Evolutionary conservation across 2,888 invertebrate species (phyloP).

Genomic region (Drosophila imparisetae): DNA sequence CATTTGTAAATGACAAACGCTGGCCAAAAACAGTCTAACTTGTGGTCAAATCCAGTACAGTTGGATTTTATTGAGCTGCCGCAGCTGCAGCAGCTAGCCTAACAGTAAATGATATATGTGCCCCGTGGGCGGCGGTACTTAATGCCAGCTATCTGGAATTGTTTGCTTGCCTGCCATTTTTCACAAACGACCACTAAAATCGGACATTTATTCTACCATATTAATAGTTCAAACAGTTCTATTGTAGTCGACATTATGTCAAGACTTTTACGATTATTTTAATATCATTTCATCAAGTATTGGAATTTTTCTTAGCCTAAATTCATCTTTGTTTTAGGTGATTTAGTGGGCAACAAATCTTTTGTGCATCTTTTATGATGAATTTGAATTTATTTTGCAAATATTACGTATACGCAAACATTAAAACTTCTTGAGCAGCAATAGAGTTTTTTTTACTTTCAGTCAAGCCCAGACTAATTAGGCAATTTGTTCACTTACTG

Average conservation of each 20-base stretch:
- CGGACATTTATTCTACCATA: conserved; percentile 25
- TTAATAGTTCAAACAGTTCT: conserved; percentile 6
- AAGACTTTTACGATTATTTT: not conserved
- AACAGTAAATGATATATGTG: conserved; percentile 6
- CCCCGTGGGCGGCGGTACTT: conserved; percentile 42
- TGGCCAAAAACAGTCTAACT: conserved; percentile 23
- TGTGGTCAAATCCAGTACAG: not conserved
- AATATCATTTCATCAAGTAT: not conserved
- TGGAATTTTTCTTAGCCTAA: not conserved
- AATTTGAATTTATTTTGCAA: not conserved
- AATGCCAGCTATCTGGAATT: conserved; percentile 24
- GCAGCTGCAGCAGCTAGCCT: conserved; percentile 28
- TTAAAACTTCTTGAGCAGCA: not conserved
- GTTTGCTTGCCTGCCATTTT: conserved; percentile 5
- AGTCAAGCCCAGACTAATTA: not conserved
- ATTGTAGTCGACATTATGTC: conserved; percentile 5
- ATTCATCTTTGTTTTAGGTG: not conserved
- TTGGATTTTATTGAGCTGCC: conserved; percentile 35
- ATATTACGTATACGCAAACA: conserved; percentile 1
- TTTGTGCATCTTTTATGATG: not conserved
- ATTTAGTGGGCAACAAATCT: not conserved
- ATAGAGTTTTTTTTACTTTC: not conserved
- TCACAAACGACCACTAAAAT: conserved; percentile 13
- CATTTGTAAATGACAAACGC: conserved; percentile 67
- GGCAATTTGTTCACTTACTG: not conserved